These are phyloP conservation scores for Penaeus vannamei DNA, from an alignment of 1,140 invertebrate genomes.

Conservation along the genomic window DNA sequence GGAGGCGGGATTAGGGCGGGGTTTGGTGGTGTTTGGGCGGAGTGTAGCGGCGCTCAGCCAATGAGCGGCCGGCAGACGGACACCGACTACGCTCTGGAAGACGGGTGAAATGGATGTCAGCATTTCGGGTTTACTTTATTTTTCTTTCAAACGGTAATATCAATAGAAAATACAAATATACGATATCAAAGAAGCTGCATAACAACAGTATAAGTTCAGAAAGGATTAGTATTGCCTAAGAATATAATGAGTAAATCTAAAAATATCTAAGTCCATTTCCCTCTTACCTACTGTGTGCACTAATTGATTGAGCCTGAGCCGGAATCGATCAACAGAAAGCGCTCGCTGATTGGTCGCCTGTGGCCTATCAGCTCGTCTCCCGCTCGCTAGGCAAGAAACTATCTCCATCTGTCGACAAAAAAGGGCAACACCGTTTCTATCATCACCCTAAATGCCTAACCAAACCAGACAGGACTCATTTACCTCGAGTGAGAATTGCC, in stretches of 20 bases:
- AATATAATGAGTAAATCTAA: conserved; percentile 7
- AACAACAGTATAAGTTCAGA: not conserved
- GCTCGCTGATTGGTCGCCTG: conserved; percentile 57
- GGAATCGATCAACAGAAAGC: conserved; percentile 58
- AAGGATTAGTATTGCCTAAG: not conserved
- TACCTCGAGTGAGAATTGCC: conserved; percentile 64
- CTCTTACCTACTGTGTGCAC: conserved; percentile 57
- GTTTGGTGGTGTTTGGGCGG: conserved; percentile 44
- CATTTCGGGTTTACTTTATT: too few species aligned
- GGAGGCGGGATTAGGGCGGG: conserved; percentile 60
- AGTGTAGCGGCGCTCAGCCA: conserved; percentile 22
- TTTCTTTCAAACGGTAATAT: too few species aligned
- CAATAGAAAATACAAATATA: not conserved
- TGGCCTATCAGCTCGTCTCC: conserved; percentile 60
- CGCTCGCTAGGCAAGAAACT: conserved; percentile 61
- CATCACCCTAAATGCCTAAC: conserved; percentile 66
- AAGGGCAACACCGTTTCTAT: conserved; percentile 63
- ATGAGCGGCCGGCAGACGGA: not conserved
- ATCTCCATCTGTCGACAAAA: conserved; percentile 67
- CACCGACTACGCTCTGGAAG: conserved; percentile 43
- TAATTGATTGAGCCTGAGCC: conserved; percentile 64
- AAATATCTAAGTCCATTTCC: conserved; percentile 50
- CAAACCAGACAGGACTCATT: conserved; percentile 65
- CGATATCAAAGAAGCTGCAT: not conserved
- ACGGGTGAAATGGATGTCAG: conserved; percentile 51